Conservation (phyloP, 2,888 invertebrate species). For the Spicauda simplicius region DNA sequence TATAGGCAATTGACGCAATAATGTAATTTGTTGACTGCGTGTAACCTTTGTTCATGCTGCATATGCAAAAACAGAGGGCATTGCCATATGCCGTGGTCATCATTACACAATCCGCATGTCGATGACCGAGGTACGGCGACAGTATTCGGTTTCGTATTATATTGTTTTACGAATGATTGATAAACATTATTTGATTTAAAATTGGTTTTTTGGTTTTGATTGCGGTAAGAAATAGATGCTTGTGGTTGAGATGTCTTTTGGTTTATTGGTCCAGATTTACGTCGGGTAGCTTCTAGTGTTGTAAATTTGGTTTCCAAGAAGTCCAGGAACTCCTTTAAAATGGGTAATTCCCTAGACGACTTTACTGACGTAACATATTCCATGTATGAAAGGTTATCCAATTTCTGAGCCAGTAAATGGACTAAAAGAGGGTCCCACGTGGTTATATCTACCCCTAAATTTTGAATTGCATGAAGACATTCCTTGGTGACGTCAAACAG, state of each 20-base stretch:
- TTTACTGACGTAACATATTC: slow-evolving; percentile 4
- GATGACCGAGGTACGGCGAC: background rate
- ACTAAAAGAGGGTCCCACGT: slow-evolving; percentile 14
- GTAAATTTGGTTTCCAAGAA: slow-evolving; percentile 9
- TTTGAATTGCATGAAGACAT: slow-evolving; percentile 12
- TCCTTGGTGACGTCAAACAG: slow-evolving; percentile 16
- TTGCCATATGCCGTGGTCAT: background rate
- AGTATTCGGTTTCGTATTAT: background rate
- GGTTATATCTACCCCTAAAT: slow-evolving; percentile 1
- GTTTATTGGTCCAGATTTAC: background rate
- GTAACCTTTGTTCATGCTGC: slow-evolving; percentile 15
- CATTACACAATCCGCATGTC: slow-evolving; percentile 7
- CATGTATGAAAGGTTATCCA: background rate
- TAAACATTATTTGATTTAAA: too few species aligned
- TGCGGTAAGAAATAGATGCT: too few species aligned
- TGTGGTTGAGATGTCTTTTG: background rate
- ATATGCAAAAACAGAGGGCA: slow-evolving; percentile 8
- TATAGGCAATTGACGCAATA: slow-evolving; percentile 30
- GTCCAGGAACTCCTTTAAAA: background rate
- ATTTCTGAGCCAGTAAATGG: slow-evolving; percentile 2
- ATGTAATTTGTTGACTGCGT: slow-evolving; percentile 14
- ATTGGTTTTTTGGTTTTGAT: background rate
- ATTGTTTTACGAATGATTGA: background rate
- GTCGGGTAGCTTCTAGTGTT: background rate
- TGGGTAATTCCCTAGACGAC: background rate